Percentiles rank a stretch among this genome's conserved stretches.
These are phyloP conservation scores for Caranx melampygus DNA, from an alignment of 2,113 vertebrate genomes.

Conservation along the genomic window DNA sequence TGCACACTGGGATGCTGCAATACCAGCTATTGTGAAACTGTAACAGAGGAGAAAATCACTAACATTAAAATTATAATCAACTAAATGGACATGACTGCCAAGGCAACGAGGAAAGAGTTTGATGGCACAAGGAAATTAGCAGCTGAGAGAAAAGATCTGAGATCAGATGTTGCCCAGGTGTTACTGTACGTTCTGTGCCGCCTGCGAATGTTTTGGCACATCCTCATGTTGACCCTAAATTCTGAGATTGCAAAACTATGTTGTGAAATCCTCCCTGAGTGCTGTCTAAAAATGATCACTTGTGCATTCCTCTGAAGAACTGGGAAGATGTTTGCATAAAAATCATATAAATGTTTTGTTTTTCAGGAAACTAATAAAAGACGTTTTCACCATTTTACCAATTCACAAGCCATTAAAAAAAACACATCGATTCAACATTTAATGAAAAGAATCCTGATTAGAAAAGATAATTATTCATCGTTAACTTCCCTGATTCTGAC, in stretches of 20 bases:
- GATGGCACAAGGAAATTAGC: background rate
- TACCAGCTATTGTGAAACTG: conserved; percentile 52
- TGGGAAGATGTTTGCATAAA: background rate
- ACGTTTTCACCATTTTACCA: no score
- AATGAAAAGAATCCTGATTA: conserved; percentile 18
- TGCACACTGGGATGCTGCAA: conserved; percentile 37
- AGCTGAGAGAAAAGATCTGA: background rate
- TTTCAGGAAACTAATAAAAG: no score
- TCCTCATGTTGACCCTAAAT: conserved; percentile 18
- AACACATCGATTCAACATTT: background rate
- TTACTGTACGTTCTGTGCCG: background rate
- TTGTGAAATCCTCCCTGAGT: conserved; percentile 36
- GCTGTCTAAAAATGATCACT: conserved; percentile 24
- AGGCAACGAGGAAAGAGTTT: conserved; percentile 14
- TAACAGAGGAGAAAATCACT: conserved; percentile 1
- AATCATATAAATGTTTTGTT: background rate
- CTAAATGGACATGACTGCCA: background rate
- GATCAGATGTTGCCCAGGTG: background rate
- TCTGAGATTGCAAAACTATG: conserved; percentile 11
- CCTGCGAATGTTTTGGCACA: conserved; percentile 13
- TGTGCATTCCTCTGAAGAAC: conserved; percentile 12
- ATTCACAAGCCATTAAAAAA: no score
- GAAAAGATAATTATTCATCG: conserved; percentile 14
- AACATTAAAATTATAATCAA: conserved; percentile 30
- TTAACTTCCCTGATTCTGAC: conserved; percentile 28